Evolutionary conservation across 1,140 invertebrate species (phyloP), one percentile per base, ranked within the genome.

Genomic region (Pemphigus obesinymphae): DNA sequence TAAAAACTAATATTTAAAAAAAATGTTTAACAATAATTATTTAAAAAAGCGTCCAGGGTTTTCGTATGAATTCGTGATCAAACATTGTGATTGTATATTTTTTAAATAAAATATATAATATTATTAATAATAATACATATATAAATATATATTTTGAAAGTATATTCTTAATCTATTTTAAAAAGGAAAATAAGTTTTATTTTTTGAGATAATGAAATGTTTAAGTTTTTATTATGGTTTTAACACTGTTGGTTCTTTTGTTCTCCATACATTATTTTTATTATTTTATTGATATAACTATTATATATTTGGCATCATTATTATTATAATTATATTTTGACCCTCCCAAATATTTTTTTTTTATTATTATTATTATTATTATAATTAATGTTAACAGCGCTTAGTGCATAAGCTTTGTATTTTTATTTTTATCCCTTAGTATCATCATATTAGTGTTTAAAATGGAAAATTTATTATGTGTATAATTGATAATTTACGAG

Each of bases 81-180:
- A 80, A 80, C 55, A 80, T 80, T 80, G 76, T 80, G 76, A 80
- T 80, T 80, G 76, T 63, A 80, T 80, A 80, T 80, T 80, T 80
- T 80, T 80, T 45, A 73, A 80, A 43, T 80, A 61, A 80, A 78
- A 58, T 78, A 76, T 76, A 78, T 58, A 73, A 48, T 78, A 55
- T 40, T 58, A 78, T 61, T 58, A 58, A 80, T 58, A 40, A 78
- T 76, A 29, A 61, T 78, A 55, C 50, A 58, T 58, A 45, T 63
- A 40, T 40, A 61, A 61, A 80, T 61, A 80, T 61, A 80, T 80
- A 80, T 80, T 80, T 80, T 80, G 37, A 20, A 80, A 61, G 26
- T 80, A 80, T 61, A 50, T 80, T 80, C 50, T 80, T 80, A 80
- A 80, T 43, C 53, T 80, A 37, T 43, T 63, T 61, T 80, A 80